Evolutionary conservation across 2,113 vertebrate species (phyloP).

Genomic region (Struthidea cinerea): DNA sequence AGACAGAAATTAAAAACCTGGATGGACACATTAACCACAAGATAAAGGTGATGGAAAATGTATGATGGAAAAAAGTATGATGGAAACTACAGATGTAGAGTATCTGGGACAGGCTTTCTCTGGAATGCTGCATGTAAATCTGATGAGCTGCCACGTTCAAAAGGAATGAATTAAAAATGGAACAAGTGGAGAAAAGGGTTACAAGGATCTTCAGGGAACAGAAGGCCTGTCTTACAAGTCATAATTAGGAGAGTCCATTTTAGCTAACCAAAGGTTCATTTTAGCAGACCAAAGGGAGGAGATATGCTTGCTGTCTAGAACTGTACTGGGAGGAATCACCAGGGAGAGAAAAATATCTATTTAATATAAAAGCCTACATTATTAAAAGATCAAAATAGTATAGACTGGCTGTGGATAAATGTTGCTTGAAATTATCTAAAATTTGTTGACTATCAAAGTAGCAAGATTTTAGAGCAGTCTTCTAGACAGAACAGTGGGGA

Average conservation of each 20-base stretch:
- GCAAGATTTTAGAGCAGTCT: background rate
- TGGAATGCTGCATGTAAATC: background rate
- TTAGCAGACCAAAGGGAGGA: constrained; percentile 29
- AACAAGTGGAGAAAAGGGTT: background rate
- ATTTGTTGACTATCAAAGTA: background rate
- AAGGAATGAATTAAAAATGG: constrained; percentile 49
- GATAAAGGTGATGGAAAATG: background rate
- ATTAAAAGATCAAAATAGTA: constrained; percentile 22
- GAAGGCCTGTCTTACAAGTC: constrained; percentile 4
- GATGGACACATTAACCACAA: background rate
- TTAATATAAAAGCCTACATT: constrained; percentile 16
- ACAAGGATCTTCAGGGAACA: constrained; percentile 14
- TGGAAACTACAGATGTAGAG: background rate
- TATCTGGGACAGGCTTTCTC: background rate
- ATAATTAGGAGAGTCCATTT: constrained; percentile 43
- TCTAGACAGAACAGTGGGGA: background rate
- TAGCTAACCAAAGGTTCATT: constrained; percentile 45
- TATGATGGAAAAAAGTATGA: background rate
- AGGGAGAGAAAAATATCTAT: constrained; percentile 12
- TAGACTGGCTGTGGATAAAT: background rate
- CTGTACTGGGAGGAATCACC: background rate
- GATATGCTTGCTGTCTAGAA: background rate
- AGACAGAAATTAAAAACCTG: background rate
- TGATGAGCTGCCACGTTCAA: background rate
- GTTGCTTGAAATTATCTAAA: constrained; percentile 8